These are phyloP conservation scores for Phaethon lepturus DNA, from an alignment of 2,113 vertebrate genomes.

Conservation along the genomic window DNA sequence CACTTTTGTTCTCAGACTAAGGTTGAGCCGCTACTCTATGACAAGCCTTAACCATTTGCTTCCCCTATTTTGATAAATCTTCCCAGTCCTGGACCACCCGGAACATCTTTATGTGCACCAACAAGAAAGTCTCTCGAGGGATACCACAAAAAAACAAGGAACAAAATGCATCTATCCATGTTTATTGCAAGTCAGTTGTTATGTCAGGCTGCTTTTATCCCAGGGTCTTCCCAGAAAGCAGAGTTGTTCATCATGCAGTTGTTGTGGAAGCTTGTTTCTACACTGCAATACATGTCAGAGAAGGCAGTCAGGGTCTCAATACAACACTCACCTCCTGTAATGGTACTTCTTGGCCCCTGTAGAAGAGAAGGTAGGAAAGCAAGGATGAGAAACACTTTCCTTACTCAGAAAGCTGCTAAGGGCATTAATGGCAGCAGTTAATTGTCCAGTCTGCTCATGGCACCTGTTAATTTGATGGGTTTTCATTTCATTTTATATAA, in stretches of 20 bases:
- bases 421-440: not conserved
- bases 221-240: not conserved
- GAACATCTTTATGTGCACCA: not conserved
- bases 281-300: not conserved
- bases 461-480: not conserved
- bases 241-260: not conserved
- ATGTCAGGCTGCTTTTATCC: not conserved
- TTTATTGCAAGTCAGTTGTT: not conserved
- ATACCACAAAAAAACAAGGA: not conserved
- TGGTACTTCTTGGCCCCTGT: not conserved
- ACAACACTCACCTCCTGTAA: not conserved
- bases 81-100: not conserved
- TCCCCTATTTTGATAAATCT: not conserved
- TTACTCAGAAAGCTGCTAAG: not conserved
- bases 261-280: not conserved
- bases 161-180: not conserved
- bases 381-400: not conserved
- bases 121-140: not conserved
- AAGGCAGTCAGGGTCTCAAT: not conserved
- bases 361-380: not conserved
- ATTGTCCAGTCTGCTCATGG: not conserved
- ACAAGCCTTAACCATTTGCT: not conserved
- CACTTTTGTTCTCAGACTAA: not conserved
- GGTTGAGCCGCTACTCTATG: not conserved
- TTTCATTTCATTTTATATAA: not conserved